Evolutionary conservation across 2,113 vertebrate genomes (phyloP), one percentile per base, ranked within the genome.

Genomic region (Salvelinus sp.): DNA sequence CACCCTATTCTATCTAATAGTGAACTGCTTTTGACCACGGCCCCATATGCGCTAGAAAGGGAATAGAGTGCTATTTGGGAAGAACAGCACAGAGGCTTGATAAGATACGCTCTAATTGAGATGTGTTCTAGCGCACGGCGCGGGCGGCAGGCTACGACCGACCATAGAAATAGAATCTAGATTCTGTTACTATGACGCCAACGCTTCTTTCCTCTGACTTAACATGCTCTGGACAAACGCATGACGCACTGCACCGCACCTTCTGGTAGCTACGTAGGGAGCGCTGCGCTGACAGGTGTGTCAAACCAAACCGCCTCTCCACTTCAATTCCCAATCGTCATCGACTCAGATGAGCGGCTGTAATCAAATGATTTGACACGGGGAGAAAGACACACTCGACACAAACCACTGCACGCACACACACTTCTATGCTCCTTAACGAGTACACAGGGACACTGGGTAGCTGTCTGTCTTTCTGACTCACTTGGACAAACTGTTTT

Each of bases 41-140:
- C 16, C 50, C 50, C 50, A 16, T 54, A 16, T 54, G 48, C 48
- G 0, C 13, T 10, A 66, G 13, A 65, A 30, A 28, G 28, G 27
- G 64, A 66, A 28, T 66, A 16, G 12, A 5, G 20, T 16, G 22
- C 12, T 4, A 30, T 66, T 66, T 10, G 38, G 10, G 23, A 23
- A 16, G 28, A 10, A 38, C 82, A 25, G 5, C 76, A 83, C 82
- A 69, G 79, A 75, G 20, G 12, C 12, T 13, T 77, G 76, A 88
- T 90, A 85, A 69, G 75, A 86, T 90, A 82, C 82, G 81, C 79
- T 74, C 82, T 86, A 85, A 88, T 80, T 84, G 85, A 86, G 88
- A 89, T 77, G 25, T 84, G 86, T 76, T 69, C 48, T 18, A 4
- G 3, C 23, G 71, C 57, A 9, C 10, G 72, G 65, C 74, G 0